Percentiles rank a stretch among this genome's conserved stretches.
Evolutionary conservation across 2,113 vertebrate genomes (phyloP).

Genomic region (Chaenocephalus aceratus): DNA sequence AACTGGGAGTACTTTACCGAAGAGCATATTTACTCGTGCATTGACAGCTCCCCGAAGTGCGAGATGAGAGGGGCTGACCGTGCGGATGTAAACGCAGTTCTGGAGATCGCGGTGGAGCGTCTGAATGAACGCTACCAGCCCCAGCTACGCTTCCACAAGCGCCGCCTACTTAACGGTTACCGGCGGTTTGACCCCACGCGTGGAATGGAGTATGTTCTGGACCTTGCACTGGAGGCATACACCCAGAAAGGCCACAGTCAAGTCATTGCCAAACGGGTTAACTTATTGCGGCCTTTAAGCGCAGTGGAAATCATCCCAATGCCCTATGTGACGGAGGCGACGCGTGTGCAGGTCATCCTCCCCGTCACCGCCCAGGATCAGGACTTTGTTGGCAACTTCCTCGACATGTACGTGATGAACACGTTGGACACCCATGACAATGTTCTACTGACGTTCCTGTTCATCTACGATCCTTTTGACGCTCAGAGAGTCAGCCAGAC

Average conservation of each 20-base stretch:
- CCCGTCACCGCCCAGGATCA: slow-evolving; percentile 88
- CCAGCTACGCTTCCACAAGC: slow-evolving; percentile 91
- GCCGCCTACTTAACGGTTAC: slow-evolving; percentile 92
- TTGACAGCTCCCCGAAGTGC: slow-evolving; percentile 92
- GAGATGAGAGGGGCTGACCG: slow-evolving; percentile 90
- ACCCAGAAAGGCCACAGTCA: slow-evolving; percentile 94
- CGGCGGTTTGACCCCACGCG: slow-evolving; percentile 94
- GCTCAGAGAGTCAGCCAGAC: slow-evolving; percentile 89
- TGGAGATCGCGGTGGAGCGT: slow-evolving; percentile 90
- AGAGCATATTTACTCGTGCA: slow-evolving; percentile 92
- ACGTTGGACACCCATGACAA: slow-evolving; percentile 93
- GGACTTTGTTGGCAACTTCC: slow-evolving; percentile 89
- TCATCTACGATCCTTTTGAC: slow-evolving; percentile 92
- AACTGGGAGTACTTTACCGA: slow-evolving; percentile 98
- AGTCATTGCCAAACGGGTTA: slow-evolving; percentile 90
- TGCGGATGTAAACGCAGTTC: slow-evolving; percentile 85
- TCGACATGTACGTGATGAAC: slow-evolving; percentile 92
- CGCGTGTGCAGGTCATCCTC: slow-evolving; percentile 93
- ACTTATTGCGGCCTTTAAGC: slow-evolving; percentile 90
- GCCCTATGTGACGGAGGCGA: slow-evolving; percentile 97
- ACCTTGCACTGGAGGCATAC: slow-evolving; percentile 91
- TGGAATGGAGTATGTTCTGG: slow-evolving; percentile 95
- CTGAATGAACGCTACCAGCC: slow-evolving; percentile 93
- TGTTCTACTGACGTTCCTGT: slow-evolving; percentile 90
- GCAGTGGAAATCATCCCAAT: slow-evolving; percentile 95